Conservation (phyloP, 2,888 invertebrate genomes). For the Drosophila kuntzei region DNA sequence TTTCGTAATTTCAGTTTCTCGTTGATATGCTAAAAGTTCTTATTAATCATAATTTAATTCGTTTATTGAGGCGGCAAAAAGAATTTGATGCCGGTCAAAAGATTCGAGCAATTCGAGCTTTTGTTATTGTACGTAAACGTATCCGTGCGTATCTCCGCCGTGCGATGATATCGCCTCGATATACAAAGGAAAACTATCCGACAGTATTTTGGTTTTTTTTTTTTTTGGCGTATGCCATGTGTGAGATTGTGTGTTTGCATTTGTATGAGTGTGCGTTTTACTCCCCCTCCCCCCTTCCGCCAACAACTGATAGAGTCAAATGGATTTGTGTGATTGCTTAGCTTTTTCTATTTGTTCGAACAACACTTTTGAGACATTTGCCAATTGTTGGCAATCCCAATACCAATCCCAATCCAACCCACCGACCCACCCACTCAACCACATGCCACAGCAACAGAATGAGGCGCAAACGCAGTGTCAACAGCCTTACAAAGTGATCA, state of each 20-base stretch:
- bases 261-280: slow-evolving; percentile 9
- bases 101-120: slow-evolving; percentile 24
- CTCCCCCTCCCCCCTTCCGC: background rate
- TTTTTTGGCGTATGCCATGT: slow-evolving; percentile 29
- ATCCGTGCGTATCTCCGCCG: slow-evolving; percentile 51
- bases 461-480: slow-evolving; percentile 41
- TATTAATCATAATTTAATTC: slow-evolving; percentile 12
- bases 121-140: slow-evolving; percentile 11
- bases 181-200: slow-evolving; percentile 71
- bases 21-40: slow-evolving; percentile 7
- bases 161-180: slow-evolving; percentile 69
- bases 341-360: slow-evolving; percentile 31
- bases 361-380: slow-evolving; percentile 28
- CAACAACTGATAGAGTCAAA: slow-evolving; percentile 8
- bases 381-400: slow-evolving; percentile 29
- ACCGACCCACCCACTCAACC: slow-evolving; percentile 17
- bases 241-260: slow-evolving; percentile 7
- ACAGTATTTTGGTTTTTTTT: slow-evolving; percentile 19
- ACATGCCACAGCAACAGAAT: slow-evolving; percentile 10
- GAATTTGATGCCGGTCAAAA: slow-evolving; percentile 45
- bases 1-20: slow-evolving; percentile 2
- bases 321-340: slow-evolving; percentile 21
- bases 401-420: slow-evolving; percentile 14
- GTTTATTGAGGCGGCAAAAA: slow-evolving; percentile 22
- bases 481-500: slow-evolving; percentile 40